phyloP scores from a whole-genome alignment of 2,113 vertebrate species.

The Otocyon megalotis region DNA sequence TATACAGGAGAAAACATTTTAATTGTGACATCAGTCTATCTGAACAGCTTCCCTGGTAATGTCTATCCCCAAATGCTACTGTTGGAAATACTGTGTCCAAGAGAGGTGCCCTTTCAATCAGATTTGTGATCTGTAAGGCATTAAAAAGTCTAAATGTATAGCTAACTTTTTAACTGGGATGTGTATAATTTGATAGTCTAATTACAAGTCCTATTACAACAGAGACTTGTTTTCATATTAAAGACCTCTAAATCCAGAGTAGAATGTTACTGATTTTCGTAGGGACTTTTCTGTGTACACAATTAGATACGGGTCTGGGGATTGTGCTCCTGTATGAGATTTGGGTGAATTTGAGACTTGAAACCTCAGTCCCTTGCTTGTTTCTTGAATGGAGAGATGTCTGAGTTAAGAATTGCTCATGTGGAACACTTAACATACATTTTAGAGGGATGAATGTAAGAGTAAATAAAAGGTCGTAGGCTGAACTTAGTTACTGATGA shows the following conservation, averaged over 20 bases:
- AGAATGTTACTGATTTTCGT: background rate
- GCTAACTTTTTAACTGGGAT: background rate
- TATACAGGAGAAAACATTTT: background rate
- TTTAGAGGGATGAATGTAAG: background rate
- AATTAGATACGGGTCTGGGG: background rate
- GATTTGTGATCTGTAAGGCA: background rate
- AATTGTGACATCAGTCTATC: background rate
- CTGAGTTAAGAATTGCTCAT: background rate
- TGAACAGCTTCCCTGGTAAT: background rate
- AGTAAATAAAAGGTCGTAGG: background rate
- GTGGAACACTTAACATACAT: background rate
- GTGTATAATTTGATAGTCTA: background rate
- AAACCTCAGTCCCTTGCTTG: background rate
- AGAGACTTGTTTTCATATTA: background rate
- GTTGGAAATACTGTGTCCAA: background rate
- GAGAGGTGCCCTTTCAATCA: background rate
- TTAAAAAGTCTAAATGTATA: background rate
- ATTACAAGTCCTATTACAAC: background rate
- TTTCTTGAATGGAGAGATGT: conserved; percentile 2
- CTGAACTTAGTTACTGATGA: background rate
- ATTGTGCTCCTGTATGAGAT: background rate
- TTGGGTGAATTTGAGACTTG: background rate
- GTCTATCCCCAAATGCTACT: background rate
- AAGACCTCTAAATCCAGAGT: background rate
- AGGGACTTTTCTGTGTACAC: background rate